A percentile compares a stretch with the other conserved stretches of the same genome.
These are phyloP conservation scores for Acholoe squamosa DNA, from an alignment of 2,888 invertebrate genomes.

Conservation along the genomic window DNA sequence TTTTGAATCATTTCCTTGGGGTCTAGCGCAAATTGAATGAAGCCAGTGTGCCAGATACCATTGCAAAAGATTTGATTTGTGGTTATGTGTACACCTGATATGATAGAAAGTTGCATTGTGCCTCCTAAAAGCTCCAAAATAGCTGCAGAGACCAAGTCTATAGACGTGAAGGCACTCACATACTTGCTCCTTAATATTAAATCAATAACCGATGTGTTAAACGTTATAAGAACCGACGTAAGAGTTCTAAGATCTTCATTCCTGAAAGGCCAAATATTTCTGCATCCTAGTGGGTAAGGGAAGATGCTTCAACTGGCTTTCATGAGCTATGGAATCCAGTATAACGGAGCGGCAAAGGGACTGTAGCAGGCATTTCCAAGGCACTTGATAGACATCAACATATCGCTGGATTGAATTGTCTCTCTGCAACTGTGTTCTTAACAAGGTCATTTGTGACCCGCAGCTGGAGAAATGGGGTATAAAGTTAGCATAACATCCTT, in stretches of 20 bases:
- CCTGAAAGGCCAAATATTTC: not conserved
- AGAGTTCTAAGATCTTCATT: not conserved
- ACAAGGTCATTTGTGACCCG: constrained; percentile 17
- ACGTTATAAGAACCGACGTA: not conserved
- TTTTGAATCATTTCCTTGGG: no score
- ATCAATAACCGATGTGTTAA: not conserved
- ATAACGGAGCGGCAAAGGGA: not conserved
- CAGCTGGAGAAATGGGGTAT: constrained; percentile 31
- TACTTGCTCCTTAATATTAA: no score
- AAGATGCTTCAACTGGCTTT: not conserved
- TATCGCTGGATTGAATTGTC: not conserved
- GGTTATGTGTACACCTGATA: no score
- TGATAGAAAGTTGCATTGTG: no score
- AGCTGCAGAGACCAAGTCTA: no score
- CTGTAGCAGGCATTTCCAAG: constrained; percentile 9
- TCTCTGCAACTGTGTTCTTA: not conserved
- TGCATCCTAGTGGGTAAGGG: not conserved
- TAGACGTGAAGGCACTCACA: no score
- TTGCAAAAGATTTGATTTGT: no score
- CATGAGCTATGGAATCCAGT: not conserved
- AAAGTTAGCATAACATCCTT: constrained; percentile 34
- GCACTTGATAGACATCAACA: constrained; percentile 34
- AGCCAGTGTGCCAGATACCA: no score
- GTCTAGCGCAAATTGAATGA: no score
- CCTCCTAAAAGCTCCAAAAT: no score